These are phyloP conservation scores for Fratercula arctica DNA, from an alignment of 2,797 vertebrate genomes.

Conservation along the genomic window DNA sequence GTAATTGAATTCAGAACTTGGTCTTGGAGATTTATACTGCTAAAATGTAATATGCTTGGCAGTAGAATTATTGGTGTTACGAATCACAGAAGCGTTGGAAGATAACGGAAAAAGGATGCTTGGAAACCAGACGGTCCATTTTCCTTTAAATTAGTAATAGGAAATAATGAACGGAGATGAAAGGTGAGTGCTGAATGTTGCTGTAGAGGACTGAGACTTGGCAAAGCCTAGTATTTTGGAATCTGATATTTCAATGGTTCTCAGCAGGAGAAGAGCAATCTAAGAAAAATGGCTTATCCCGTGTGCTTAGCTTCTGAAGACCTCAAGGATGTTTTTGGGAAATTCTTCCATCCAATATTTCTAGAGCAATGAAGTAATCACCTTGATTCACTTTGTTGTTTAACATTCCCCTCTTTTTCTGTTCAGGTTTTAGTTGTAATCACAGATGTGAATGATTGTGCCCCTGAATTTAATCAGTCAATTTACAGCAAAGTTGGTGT, in stretches of 20 bases:
- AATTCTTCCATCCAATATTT: not conserved
- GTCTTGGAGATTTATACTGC: not conserved
- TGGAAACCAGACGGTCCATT: not conserved
- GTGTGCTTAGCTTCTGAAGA: slow-evolving; percentile 4
- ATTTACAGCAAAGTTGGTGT: slow-evolving; percentile 88
- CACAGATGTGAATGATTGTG: slow-evolving; percentile 87
- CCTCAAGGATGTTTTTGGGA: slow-evolving; percentile 19
- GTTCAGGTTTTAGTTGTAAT: slow-evolving; percentile 85
- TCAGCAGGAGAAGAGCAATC: slow-evolving; percentile 20
- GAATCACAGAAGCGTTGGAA: not conserved
- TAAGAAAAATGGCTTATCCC: slow-evolving; percentile 40
- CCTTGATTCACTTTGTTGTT: not conserved
- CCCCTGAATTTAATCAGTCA: slow-evolving; percentile 88
- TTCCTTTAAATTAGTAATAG: not conserved
- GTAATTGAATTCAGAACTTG: not conserved
- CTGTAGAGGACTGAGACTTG: not conserved
- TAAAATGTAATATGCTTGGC: not conserved
- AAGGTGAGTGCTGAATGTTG: not conserved
- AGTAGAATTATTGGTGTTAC: not conserved
- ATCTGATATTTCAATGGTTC: not conserved
- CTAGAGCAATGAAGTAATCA: not conserved
- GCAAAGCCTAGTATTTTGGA: not conserved
- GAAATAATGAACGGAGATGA: not conserved
- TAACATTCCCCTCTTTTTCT: not conserved
- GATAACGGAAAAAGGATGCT: not conserved